Percentiles rank a stretch among this genome's conserved stretches.
phyloP scores from a whole-genome alignment of 1,140 invertebrate genomes.

The Drosophila sechellia region DNA sequence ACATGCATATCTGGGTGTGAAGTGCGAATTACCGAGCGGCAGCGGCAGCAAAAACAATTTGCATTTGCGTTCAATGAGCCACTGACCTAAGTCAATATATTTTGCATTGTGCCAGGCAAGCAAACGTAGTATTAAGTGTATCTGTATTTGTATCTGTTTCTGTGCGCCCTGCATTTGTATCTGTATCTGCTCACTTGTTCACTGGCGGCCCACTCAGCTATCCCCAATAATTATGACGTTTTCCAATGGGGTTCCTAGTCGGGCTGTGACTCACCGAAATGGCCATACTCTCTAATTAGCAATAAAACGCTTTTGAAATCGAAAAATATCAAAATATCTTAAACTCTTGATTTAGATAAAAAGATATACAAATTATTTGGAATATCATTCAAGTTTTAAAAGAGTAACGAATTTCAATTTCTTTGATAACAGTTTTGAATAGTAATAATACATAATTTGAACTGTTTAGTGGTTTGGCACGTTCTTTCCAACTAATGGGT shows the following conservation, averaged over 20 bases:
- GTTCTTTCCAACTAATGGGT: not conserved
- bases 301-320: not conserved
- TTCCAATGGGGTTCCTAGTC: conserved; percentile 32
- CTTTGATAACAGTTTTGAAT: too few species aligned
- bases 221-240: conserved; percentile 78
- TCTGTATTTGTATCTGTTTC: conserved; percentile 49
- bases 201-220: conserved; percentile 58
- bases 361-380: too few species aligned
- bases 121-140: conserved; percentile 52
- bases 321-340: not conserved
- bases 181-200: conserved; percentile 38
- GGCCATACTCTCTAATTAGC: conserved; percentile 3
- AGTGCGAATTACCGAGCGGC: conserved; percentile 72
- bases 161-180: conserved; percentile 17
- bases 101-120: conserved; percentile 71
- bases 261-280: conserved; percentile 18
- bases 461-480: too few species aligned
- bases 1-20: conserved; percentile 50
- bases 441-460: too few species aligned
- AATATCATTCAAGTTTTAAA: too few species aligned
- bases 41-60: conserved; percentile 75
- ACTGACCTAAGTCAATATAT: conserved; percentile 83
- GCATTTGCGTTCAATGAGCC: conserved; percentile 84
- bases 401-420: too few species aligned
- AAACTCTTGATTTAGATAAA: too few species aligned